These are phyloP conservation scores for Hylaeus volcanicus DNA, from an alignment of 1,140 invertebrate species.

Conservation along the genomic window DNA sequence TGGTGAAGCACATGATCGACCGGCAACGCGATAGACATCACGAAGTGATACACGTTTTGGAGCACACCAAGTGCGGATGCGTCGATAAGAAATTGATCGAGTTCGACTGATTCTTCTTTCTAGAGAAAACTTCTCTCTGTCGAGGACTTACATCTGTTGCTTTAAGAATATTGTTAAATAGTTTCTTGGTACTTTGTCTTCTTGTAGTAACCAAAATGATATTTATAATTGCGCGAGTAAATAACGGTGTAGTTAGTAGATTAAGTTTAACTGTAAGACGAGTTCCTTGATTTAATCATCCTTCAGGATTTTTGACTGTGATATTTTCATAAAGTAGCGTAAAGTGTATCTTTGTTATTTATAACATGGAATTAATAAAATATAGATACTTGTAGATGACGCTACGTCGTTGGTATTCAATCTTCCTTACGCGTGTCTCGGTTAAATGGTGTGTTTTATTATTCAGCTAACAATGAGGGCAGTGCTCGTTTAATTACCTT, in stretches of 20 bases:
- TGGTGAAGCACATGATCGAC: constrained; percentile 75
- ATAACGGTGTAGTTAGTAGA: constrained; percentile 1
- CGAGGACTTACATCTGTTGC: background rate
- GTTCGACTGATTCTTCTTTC: constrained; percentile 2
- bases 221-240: constrained; percentile 4
- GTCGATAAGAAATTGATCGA: constrained; percentile 42
- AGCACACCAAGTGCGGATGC: constrained; percentile 74
- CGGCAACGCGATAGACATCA: constrained; percentile 73
- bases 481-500: constrained; percentile 1
- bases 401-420: background rate
- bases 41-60: constrained; percentile 72
- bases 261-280: constrained; percentile 13
- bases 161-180: constrained; percentile 4
- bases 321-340: constrained; percentile 49
- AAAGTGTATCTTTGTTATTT: background rate
- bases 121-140: no score
- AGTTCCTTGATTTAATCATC: constrained; percentile 34
- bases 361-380: constrained; percentile 39
- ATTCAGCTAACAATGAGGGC: background rate
- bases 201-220: constrained; percentile 8
- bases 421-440: background rate
- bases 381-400: constrained; percentile 13
- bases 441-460: background rate
- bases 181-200: background rate
- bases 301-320: constrained; percentile 46